phyloP scores from a whole-genome alignment of 2,113 vertebrate species.

The Corythornis madagascariensis region DNA sequence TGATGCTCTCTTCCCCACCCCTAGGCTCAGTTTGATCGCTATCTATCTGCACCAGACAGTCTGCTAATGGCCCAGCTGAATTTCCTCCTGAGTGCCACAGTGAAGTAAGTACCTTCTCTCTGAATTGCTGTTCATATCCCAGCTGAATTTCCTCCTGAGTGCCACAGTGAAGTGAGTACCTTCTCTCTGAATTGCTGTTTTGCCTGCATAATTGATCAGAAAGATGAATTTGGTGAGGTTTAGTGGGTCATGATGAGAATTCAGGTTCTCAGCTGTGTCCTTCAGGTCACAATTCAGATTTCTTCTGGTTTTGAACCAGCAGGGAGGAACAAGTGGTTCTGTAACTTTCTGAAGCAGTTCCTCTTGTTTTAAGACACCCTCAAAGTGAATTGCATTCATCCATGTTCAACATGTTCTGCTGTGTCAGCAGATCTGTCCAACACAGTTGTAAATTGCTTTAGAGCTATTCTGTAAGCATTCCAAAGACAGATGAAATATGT shows the following conservation, averaged over 20 bases:
- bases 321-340: not conserved
- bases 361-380: not conserved
- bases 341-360: not conserved
- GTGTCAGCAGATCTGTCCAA: not conserved
- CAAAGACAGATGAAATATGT: not conserved
- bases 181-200: not conserved
- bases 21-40: constrained; percentile 96
- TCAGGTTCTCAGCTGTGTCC: not conserved
- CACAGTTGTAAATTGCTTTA: not conserved
- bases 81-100: constrained; percentile 93
- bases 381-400: not conserved
- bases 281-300: not conserved
- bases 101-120: constrained; percentile 86
- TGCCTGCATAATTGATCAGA: not conserved
- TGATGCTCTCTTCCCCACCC: not conserved
- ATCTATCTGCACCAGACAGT: constrained; percentile 91
- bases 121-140: constrained; percentile 53
- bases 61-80: constrained; percentile 93
- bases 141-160: constrained; percentile 95
- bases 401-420: not conserved
- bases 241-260: not conserved
- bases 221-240: not conserved
- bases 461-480: constrained; percentile 6
- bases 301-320: not conserved
- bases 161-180: constrained; percentile 92